Evolutionary conservation across 2,888 invertebrate genomes (phyloP).

Genomic region (Drosophila bunnanda): DNA sequence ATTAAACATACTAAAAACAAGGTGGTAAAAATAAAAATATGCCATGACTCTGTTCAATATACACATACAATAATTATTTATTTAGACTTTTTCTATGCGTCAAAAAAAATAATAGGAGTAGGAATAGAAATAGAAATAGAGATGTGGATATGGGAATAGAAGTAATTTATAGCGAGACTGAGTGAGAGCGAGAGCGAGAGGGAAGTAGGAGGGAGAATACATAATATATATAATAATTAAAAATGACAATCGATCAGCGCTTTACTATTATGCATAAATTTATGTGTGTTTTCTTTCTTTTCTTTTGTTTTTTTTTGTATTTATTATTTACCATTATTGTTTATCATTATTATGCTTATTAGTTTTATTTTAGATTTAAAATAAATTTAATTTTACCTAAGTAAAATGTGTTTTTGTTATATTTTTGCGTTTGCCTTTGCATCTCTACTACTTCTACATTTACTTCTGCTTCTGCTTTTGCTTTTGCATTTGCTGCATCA

Average conservation of each 20-base stretch:
- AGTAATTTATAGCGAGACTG: conserved; percentile 12
- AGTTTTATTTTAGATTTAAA: conserved; percentile 66
- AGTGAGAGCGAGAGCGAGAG: conserved; percentile 26
- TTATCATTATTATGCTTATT: conserved; percentile 56
- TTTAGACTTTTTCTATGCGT: conserved; percentile 13
- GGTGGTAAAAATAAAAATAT: conserved; percentile 36
- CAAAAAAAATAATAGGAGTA: background rate
- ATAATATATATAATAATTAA: conserved; percentile 31
- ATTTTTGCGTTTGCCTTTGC: conserved; percentile 25
- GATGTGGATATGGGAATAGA: background rate
- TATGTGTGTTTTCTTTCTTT: background rate
- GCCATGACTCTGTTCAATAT: conserved; percentile 43
- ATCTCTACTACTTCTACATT: conserved; percentile 6
- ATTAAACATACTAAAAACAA: conserved; percentile 43
- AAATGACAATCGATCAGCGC: conserved; percentile 47
- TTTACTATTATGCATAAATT: conserved; percentile 37
- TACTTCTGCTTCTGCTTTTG: conserved; percentile 22
- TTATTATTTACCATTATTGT: conserved; percentile 55
- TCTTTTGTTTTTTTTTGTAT: background rate
- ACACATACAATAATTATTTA: conserved; percentile 31
- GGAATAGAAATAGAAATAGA: background rate
- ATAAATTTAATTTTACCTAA: conserved; percentile 73
- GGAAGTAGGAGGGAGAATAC: conserved; percentile 19
- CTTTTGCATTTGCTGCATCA: conserved; percentile 22
- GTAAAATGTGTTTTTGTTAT: conserved; percentile 61